phyloP scores from a whole-genome alignment of 1,140 invertebrate genomes.

The Halotydeus destructor region DNA sequence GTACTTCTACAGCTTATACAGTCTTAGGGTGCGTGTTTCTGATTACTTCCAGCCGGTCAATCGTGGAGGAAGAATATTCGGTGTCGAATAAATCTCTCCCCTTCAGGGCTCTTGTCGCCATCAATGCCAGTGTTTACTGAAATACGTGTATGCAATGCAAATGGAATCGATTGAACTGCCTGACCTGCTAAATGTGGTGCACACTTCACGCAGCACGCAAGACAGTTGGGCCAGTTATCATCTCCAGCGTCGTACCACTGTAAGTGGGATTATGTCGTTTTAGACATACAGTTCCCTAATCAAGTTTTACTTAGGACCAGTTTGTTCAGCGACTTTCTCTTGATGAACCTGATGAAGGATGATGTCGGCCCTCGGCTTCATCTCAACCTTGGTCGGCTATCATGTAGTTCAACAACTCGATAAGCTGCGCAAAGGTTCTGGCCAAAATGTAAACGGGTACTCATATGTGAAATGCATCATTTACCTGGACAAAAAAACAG shows the following conservation, averaged over 20 bases:
- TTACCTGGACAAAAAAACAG: too few relatives aligned
- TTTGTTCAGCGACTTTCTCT: constrained; percentile 5
- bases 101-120: not conserved
- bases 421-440: not conserved
- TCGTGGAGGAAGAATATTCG: constrained; percentile 3
- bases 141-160: not conserved
- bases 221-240: not conserved
- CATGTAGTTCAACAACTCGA: not conserved
- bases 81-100: not conserved
- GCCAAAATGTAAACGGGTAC: not conserved
- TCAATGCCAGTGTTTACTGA: not conserved
- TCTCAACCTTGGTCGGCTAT: not conserved
- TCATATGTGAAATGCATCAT: not conserved
- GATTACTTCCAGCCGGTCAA: not conserved
- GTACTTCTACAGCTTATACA: not conserved
- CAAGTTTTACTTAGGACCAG: not conserved
- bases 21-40: not conserved
- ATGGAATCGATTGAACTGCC: not conserved
- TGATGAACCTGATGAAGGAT: not conserved
- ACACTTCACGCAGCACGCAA: not conserved
- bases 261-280: not conserved
- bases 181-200: not conserved
- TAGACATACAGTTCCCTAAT: not conserved
- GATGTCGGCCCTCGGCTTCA: too few relatives aligned
- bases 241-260: not conserved